These are phyloP conservation scores for Acrocephalus arundinaceus DNA, from an alignment of 2,113 vertebrate genomes.

Conservation along the genomic window DNA sequence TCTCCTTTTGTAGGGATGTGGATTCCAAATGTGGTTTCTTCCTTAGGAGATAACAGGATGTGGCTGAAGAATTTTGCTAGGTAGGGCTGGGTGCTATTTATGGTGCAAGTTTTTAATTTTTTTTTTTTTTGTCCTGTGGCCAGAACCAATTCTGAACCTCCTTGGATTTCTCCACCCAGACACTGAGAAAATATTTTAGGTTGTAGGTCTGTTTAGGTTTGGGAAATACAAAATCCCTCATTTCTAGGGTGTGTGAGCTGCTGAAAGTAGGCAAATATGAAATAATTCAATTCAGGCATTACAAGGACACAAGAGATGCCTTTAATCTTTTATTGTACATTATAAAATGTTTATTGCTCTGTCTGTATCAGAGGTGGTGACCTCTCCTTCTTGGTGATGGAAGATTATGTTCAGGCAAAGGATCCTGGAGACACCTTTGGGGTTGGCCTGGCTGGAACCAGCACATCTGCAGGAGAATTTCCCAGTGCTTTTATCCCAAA, in stretches of 20 bases:
- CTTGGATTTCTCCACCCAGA: not conserved
- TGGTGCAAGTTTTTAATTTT: not conserved
- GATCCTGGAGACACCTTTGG: conserved; percentile 66
- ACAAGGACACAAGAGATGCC: conserved; percentile 44
- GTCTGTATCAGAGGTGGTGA: conserved; percentile 74
- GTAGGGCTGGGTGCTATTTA: not conserved
- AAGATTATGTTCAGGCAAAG: conserved; percentile 68
- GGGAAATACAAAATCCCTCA: not conserved
- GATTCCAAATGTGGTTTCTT: conserved; percentile 60
- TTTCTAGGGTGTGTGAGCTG: not conserved
- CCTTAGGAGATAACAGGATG: conserved; percentile 45
- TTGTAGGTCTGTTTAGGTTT: not conserved
- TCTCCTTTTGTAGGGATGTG: conserved; percentile 59
- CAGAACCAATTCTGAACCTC: not conserved
- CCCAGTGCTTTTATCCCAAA: not conserved
- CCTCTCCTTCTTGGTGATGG: conserved; percentile 67
- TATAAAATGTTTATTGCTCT: conserved; percentile 85
- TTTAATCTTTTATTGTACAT: conserved; percentile 76
- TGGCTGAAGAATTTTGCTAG: not conserved
- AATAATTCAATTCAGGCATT: not conserved
- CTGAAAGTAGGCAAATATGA: not conserved
- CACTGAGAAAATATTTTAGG: not conserved
- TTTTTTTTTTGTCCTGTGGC: not conserved
- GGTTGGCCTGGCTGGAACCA: conserved; percentile 33
- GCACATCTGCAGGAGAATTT: not conserved